Evolutionary conservation across 2,888 invertebrate species (phyloP).

Genomic region (Camponotus fellah): DNA sequence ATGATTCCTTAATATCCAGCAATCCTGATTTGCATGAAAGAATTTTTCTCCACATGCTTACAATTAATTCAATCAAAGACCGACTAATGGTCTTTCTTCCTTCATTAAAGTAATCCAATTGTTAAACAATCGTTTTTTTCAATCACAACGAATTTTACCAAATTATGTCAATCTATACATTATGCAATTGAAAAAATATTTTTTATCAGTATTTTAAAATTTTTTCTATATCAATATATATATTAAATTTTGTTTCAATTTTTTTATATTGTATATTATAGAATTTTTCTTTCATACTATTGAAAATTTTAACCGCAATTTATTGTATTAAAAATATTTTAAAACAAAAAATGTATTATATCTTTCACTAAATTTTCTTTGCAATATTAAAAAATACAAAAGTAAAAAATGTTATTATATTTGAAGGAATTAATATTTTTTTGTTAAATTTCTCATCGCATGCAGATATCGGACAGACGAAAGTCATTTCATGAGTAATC

Average conservation of each 20-base stretch:
- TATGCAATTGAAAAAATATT: not conserved
- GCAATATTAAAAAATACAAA: not conserved
- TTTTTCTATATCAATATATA: not conserved
- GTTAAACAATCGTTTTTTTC: not conserved
- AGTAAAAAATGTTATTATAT: not conserved
- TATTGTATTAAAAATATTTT: not conserved
- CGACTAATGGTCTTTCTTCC: not conserved
- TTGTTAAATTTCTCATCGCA: not conserved
- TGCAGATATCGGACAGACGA: too few species aligned
- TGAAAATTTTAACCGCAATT: not conserved
- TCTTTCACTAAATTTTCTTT: not conserved
- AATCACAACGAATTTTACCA: not conserved
- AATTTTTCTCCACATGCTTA: conserved; percentile 20
- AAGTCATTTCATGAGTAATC: not conserved
- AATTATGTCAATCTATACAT: not conserved
- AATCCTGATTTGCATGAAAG: conserved; percentile 7
- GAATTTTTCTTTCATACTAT: not conserved
- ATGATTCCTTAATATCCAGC: not conserved
- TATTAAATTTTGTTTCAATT: not conserved
- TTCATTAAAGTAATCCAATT: conserved; percentile 10
- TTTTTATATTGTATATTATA: not conserved
- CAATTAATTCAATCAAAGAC: conserved; percentile 18
- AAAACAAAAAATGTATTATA: not conserved
- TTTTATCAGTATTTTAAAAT: not conserved
- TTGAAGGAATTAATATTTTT: not conserved